phyloP scores from a whole-genome alignment of 2,888 invertebrate species.

The Steinernema carpocapsae region DNA sequence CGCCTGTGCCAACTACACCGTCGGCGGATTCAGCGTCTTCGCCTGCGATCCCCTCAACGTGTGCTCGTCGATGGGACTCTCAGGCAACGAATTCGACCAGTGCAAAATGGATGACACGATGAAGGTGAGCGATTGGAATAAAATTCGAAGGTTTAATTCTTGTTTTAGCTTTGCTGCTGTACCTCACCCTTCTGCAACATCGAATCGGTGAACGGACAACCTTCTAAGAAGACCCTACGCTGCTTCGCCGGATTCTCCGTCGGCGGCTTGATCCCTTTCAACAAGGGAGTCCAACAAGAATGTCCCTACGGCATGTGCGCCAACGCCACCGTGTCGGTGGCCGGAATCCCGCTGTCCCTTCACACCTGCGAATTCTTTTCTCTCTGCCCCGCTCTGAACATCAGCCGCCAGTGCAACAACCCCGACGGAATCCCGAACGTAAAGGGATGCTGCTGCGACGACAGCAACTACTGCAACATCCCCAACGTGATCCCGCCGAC shows the following conservation, averaged over 20 bases:
- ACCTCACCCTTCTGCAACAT: not conserved
- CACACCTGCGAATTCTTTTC: constrained; percentile 36
- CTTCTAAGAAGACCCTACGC: not conserved
- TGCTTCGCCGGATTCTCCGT: constrained; percentile 14
- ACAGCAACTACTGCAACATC: not conserved
- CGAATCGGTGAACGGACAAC: not conserved
- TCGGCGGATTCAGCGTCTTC: constrained; percentile 20
- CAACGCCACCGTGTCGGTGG: constrained; percentile 10
- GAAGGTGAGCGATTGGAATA: not conserved
- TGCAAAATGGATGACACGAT: not conserved
- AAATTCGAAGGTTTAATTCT: no score
- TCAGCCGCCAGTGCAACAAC: not conserved
- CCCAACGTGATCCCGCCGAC: not conserved
- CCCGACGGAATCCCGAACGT: not conserved
- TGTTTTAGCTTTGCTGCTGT: constrained; percentile 9
- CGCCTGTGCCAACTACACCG: constrained; percentile 35
- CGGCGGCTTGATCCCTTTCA: not conserved
- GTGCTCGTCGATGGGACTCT: constrained; percentile 11
- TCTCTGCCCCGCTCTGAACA: constrained; percentile 16
- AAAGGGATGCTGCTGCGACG: not conserved
- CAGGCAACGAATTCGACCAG: not conserved
- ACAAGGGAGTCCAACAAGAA: not conserved
- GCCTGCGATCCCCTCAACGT: constrained; percentile 36
- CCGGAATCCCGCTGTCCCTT: not conserved
- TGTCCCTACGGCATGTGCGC: constrained; percentile 35